Evolutionary conservation across 64 coral and sea anemone genomes (phyloP).

Genomic region (Stichodactyla mertensii): DNA sequence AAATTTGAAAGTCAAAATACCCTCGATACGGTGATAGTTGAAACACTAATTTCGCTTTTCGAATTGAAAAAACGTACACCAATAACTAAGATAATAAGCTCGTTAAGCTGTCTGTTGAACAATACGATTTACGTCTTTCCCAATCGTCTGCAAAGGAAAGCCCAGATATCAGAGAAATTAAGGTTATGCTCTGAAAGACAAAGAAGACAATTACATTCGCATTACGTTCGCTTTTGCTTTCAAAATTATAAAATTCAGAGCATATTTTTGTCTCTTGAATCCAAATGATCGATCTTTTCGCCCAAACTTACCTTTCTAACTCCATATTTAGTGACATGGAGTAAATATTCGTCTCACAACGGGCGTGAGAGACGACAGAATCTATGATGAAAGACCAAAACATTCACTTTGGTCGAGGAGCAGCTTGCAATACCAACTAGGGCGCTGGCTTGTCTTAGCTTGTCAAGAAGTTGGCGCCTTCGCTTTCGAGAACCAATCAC

Average conservation of each 20-base stretch:
- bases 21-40: not conserved
- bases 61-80: not conserved
- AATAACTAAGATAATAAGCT: not conserved
- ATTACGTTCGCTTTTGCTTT: not conserved
- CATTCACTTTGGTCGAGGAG: not conserved
- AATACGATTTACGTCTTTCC: not conserved
- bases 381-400: not conserved
- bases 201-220: not conserved
- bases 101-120: not conserved
- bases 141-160: not conserved
- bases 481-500: not conserved
- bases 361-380: not conserved
- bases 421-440: not conserved
- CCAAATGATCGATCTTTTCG: not conserved
- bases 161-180: not conserved
- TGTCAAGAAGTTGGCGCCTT: slow-evolving; percentile 2
- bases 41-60: not conserved
- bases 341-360: not conserved
- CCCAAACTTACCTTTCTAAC: not conserved
- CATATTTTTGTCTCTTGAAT: not conserved
- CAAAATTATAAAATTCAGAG: slow-evolving; percentile 6
- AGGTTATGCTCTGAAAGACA: not conserved
- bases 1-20: not conserved
- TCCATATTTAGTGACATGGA: not conserved
- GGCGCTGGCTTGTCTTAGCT: not conserved